phyloP scores from a whole-genome alignment of 2,113 vertebrate species.

The Danionella cerebrum region DNA sequence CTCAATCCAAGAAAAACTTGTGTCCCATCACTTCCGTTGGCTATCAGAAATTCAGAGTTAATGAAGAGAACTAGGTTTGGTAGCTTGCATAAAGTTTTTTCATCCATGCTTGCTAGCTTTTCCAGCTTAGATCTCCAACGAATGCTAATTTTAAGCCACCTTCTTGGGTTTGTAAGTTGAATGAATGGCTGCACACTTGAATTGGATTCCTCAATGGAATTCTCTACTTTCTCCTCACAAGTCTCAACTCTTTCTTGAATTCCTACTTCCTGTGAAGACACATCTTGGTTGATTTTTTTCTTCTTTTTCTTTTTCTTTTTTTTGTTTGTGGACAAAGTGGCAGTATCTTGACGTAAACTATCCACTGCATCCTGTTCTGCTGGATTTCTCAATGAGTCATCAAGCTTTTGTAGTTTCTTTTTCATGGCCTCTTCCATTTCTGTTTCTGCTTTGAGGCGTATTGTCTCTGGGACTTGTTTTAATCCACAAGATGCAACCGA shows the following conservation, averaged over 20 bases:
- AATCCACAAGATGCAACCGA: slow-evolving; percentile 32
- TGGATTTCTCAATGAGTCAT: slow-evolving; percentile 2
- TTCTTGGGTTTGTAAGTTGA: not conserved
- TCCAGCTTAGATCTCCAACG: slow-evolving; percentile 18
- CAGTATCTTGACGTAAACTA: not conserved
- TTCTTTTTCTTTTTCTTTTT: slow-evolving; percentile 43
- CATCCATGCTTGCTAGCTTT: not conserved
- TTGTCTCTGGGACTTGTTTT: slow-evolving; percentile 40
- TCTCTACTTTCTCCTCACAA: not conserved
- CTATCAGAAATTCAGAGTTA: slow-evolving; percentile 17
- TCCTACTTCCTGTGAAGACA: not conserved
- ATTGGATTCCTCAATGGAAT: not conserved
- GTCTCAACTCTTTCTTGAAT: not conserved
- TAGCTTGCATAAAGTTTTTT: not conserved
- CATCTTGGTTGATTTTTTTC: not conserved
- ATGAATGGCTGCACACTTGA: not conserved
- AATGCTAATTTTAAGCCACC: slow-evolving; percentile 8
- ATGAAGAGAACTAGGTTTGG: not conserved
- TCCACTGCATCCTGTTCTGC: not conserved
- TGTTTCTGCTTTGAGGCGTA: slow-evolving; percentile 36
- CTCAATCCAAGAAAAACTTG: slow-evolving; percentile 12
- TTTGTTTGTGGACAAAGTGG: not conserved
- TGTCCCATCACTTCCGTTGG: slow-evolving; percentile 34
- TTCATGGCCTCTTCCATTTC: slow-evolving; percentile 39
- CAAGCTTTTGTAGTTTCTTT: slow-evolving; percentile 30